These are phyloP conservation scores for Drosophila peninsularis DNA, from an alignment of 2,888 invertebrate species.

Conservation along the genomic window DNA sequence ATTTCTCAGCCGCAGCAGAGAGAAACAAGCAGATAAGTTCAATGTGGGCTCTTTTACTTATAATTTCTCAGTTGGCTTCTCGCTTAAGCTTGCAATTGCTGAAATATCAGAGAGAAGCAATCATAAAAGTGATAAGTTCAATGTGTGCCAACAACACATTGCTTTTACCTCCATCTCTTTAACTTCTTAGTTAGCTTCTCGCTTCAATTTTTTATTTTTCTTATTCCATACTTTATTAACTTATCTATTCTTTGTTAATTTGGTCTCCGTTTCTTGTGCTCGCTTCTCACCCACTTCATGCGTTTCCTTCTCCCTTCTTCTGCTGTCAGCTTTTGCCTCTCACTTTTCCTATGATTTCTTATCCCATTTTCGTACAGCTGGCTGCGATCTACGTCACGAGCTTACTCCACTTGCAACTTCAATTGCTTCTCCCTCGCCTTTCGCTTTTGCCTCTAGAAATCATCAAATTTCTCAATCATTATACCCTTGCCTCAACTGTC, in stretches of 20 bases:
- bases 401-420: not conserved
- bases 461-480: not conserved
- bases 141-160: not conserved
- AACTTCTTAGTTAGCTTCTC: not conserved
- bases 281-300: not conserved
- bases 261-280: too few relatives aligned
- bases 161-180: too few relatives aligned
- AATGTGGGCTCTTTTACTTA: too few relatives aligned
- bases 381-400: not conserved
- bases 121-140: not conserved
- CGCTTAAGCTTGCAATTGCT: not conserved
- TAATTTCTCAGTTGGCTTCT: not conserved
- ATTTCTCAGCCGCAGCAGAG: too few relatives aligned
- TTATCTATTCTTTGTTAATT: not conserved
- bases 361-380: not conserved
- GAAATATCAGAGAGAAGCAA: conserved; percentile 1
- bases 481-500: conserved; percentile 3
- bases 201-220: too few relatives aligned
- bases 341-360: not conserved
- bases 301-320: not conserved
- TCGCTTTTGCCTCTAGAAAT: too few relatives aligned
- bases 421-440: not conserved
- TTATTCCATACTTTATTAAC: not conserved
- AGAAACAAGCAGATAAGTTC: too few relatives aligned
- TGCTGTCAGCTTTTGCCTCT: not conserved